These are phyloP conservation scores for Acleris sparsana DNA, from an alignment of 2,888 invertebrate genomes.

Conservation along the genomic window DNA sequence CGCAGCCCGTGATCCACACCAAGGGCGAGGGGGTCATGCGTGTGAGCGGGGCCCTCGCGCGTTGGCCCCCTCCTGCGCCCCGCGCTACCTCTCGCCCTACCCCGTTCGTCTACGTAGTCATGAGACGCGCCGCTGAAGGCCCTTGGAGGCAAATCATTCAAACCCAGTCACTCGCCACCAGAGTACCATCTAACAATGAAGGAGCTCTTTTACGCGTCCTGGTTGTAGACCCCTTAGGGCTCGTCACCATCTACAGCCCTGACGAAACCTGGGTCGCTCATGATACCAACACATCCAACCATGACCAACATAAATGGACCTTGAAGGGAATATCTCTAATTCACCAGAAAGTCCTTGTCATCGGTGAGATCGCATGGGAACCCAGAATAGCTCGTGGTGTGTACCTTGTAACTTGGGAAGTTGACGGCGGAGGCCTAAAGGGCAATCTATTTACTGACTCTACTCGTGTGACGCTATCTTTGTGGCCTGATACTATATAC, in stretches of 20 bases:
- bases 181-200: conserved; percentile 86
- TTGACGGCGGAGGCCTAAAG: conserved; percentile 91
- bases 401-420: conserved; percentile 93
- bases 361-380: conserved; percentile 90
- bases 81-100: conserved; percentile 82
- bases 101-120: conserved; percentile 87
- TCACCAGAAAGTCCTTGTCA: conserved; percentile 88
- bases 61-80: conserved; percentile 86
- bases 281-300: conserved; percentile 77
- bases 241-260: conserved; percentile 88
- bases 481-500: conserved; percentile 92
- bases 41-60: conserved; percentile 85
- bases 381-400: conserved; percentile 86
- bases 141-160: conserved; percentile 87
- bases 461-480: conserved; percentile 89
- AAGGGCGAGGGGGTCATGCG: conserved; percentile 87
- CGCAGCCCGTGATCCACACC: conserved; percentile 87
- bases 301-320: conserved; percentile 83
- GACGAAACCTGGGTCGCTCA: conserved; percentile 85
- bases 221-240: conserved; percentile 87
- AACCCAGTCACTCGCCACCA: conserved; percentile 85
- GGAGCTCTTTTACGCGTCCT: conserved; percentile 86
- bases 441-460: conserved; percentile 92
- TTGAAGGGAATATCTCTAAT: conserved; percentile 87
- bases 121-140: conserved; percentile 85